Evolutionary conservation across 2,888 invertebrate genomes (phyloP), one percentile per base, ranked within the genome.

Genomic region (Papilio gigon): DNA sequence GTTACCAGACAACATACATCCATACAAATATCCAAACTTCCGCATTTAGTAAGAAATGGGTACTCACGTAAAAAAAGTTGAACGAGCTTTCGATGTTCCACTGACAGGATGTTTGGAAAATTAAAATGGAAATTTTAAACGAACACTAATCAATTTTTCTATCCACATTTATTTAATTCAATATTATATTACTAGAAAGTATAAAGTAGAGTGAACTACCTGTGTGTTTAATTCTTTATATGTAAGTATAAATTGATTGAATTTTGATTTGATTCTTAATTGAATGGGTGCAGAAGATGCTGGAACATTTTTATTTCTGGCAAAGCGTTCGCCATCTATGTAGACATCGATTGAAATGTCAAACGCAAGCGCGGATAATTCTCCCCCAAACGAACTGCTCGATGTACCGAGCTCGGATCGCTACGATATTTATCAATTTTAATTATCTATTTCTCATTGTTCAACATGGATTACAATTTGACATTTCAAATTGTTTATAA

Each of bases 341-440:
- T 64, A 64, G 60, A 60, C 60, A 60, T 40, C 60, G 60, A 60
- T 60, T 65, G 42, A 58, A 58, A 58, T 65, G 65, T 65, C 65
- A 65, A 42, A 65, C 56, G 65, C 56, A 65, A 58, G 30, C 20
- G 6, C 37, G 20, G 65, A 58, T 65, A 58, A 58, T 65, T 65
- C 40, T 42, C 58, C 8, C n/a, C 33, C 27, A 65, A 22, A 22
- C 58, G 30, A 53, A 64, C 37, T 64, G 12, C 25, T 17, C 30
- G 42, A 11, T 11, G 47, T 47, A 47, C 47, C 20, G 6, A 42
- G 30, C 56, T 65, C 22, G 11, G 35, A 27, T 6, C 56, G 20
- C n/a, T 40, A n/a, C 14, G 14, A 56, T n/a, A 65, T 40, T 65
- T 65, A 58, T 65, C 65, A 44, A 27, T 58, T 65, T 42, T 65